Conservation (phyloP, 2,888 invertebrate species). For the Lasioglossum morio region DNA sequence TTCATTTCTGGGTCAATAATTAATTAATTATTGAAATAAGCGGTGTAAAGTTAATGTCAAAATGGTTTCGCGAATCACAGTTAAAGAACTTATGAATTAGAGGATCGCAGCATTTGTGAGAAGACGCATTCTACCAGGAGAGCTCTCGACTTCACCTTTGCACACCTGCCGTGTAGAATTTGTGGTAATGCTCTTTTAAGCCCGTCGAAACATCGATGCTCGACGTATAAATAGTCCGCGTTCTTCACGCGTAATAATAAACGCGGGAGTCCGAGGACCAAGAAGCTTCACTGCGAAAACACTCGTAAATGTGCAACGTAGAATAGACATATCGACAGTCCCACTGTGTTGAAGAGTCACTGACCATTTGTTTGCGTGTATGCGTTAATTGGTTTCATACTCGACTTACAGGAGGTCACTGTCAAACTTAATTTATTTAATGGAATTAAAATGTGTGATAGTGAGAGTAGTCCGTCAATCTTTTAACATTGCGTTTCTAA, state of each 20-base stretch:
- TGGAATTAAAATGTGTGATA: no score
- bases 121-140: neutral
- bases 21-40: no score
- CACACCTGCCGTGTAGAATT: constrained; percentile 53
- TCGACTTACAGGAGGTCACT: no score
- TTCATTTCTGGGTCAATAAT: no score
- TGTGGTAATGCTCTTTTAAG: constrained; percentile 28
- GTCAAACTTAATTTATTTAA: no score
- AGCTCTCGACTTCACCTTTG: neutral
- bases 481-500: no score
- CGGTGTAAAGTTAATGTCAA: no score
- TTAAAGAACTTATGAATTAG: no score
- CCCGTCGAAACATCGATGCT: constrained; percentile 42
- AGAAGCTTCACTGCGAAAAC: constrained; percentile 3
- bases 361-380: neutral
- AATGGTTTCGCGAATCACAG: no score
- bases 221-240: constrained; percentile 36
- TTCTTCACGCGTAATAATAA: constrained; percentile 41
- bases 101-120: neutral
- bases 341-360: no score
- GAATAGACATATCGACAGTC: neutral
- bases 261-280: neutral
- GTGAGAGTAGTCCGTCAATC: no score
- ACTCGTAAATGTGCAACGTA: neutral
- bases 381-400: neutral